A percentile compares a stretch with the other conserved stretches of the same genome.
Evolutionary conservation across 1,140 invertebrate species (phyloP).

Genomic region (Agrypnia vestita): DNA sequence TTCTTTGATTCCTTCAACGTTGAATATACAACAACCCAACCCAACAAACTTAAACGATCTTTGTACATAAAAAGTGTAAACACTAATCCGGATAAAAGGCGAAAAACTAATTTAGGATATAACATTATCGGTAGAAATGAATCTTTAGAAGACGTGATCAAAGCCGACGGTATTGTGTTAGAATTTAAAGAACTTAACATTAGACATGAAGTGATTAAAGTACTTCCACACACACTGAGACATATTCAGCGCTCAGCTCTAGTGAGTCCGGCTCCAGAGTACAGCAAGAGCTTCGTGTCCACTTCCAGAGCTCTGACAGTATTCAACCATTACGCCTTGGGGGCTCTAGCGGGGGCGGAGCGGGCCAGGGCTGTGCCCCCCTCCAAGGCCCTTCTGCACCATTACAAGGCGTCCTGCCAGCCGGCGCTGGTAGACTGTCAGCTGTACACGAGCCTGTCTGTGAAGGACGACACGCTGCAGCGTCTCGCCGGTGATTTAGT

Average conservation of each 20-base stretch:
- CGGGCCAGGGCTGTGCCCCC: conserved; percentile 50
- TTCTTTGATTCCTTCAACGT: conserved; percentile 72
- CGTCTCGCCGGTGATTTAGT: conserved; percentile 44
- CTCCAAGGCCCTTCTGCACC: conserved; percentile 50
- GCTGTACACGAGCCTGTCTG: conserved; percentile 45
- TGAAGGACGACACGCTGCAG: conserved; percentile 47
- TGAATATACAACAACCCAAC: conserved; percentile 22
- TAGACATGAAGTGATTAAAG: conserved; percentile 46
- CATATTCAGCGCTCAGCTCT: conserved; percentile 73
- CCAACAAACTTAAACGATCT: conserved; percentile 1
- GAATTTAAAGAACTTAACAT: neutral
- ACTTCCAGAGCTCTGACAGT: conserved; percentile 79
- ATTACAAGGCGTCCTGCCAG: conserved; percentile 57
- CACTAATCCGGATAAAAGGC: neutral
- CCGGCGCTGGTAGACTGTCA: conserved; percentile 58
- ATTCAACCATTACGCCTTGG: conserved; percentile 84
- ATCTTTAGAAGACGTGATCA: neutral
- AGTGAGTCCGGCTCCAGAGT: conserved; percentile 77
- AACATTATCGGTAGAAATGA: neutral
- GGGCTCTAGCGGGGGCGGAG: conserved; percentile 69
- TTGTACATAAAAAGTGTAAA: neutral
- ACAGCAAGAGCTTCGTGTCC: conserved; percentile 82
- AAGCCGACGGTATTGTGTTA: conserved; percentile 39
- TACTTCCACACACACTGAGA: conserved; percentile 66
- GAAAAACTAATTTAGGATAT: neutral